Evolutionary conservation across 2,888 invertebrate genomes (phyloP).

Genomic region (Lumbricus terrestris): DNA sequence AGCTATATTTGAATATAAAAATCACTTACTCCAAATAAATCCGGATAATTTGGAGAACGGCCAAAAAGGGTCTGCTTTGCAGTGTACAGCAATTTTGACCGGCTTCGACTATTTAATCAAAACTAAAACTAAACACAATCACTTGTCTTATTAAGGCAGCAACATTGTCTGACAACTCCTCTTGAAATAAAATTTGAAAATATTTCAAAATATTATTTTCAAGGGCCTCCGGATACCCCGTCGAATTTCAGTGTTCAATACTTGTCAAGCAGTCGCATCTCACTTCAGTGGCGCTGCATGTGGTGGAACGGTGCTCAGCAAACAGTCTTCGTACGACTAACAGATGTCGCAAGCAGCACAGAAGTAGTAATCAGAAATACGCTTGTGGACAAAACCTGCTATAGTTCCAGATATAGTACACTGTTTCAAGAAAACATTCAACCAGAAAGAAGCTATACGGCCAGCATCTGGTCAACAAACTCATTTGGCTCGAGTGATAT

Average conservation of each 20-base stretch:
- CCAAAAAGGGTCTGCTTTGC: too few species aligned
- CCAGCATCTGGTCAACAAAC: neutral
- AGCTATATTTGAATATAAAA: too few species aligned
- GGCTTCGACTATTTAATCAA: too few species aligned
- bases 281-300: neutral
- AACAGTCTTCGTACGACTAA: neutral
- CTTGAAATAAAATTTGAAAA: too few species aligned
- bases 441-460: neutral
- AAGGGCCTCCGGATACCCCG: neutral
- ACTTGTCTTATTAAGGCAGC: too few species aligned
- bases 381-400: too few species aligned
- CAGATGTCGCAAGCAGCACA: neutral
- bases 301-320: neutral
- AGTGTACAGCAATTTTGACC: too few species aligned
- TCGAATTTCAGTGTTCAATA: neutral
- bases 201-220: too few species aligned
- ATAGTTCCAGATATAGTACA: neutral
- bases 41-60: too few species aligned
- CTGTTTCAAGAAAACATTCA: neutral
- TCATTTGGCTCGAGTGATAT: neutral
- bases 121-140: too few species aligned
- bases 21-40: too few species aligned
- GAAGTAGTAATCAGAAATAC: neutral
- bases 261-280: neutral
- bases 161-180: too few species aligned